phyloP scores from a whole-genome alignment of 2,888 invertebrate species.

The Stenurella melanura region DNA sequence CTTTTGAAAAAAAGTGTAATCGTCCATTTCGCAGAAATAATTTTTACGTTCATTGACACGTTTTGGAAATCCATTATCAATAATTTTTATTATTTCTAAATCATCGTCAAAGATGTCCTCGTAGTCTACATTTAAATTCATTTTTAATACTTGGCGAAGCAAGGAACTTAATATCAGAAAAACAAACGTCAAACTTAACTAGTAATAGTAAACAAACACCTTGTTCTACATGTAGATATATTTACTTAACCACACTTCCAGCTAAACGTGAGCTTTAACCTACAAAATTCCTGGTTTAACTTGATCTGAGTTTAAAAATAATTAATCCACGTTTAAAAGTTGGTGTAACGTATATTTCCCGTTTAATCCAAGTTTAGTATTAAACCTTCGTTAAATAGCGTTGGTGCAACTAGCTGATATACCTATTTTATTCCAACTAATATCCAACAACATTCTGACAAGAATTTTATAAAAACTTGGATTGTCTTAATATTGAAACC shows the following conservation, averaged over 20 bases:
- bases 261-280: not conserved
- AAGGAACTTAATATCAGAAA: not conserved
- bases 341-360: constrained; percentile 19
- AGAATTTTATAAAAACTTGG: no score
- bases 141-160: not conserved
- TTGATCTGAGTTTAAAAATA: not conserved
- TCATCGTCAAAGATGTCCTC: no score
- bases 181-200: not conserved
- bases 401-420: constrained; percentile 14
- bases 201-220: not conserved
- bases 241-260: not conserved
- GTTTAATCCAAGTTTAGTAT: constrained; percentile 9
- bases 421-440: no score
- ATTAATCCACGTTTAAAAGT: not conserved
- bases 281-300: constrained; percentile 13
- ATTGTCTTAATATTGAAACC: no score
- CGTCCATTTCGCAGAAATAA: constrained; percentile 15
- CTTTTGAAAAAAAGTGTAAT: not conserved
- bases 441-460: no score
- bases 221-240: not conserved
- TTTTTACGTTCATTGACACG: constrained; percentile 5
- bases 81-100: constrained; percentile 25
- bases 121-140: constrained; percentile 21
- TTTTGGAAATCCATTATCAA: constrained; percentile 23
- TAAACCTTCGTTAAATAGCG: not conserved